Percentiles rank a stretch among this genome's conserved stretches.
phyloP scores from a whole-genome alignment of 2,113 vertebrate species.

The Brachyhypopomus occidentalis region DNA sequence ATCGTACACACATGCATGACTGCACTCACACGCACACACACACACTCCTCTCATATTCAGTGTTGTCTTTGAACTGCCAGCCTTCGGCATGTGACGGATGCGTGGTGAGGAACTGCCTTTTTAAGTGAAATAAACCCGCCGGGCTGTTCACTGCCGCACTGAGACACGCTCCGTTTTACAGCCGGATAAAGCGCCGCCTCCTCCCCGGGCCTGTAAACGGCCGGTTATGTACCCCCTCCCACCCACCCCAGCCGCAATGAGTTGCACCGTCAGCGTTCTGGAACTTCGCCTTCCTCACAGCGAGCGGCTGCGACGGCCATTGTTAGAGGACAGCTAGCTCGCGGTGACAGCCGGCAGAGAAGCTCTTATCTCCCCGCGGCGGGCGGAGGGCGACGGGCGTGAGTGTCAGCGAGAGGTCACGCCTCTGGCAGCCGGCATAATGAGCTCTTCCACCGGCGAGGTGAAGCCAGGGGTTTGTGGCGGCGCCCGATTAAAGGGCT shows the following conservation, averaged over 20 bases:
- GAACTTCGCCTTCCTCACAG: conserved; percentile 27
- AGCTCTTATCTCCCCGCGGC: conserved; percentile 35
- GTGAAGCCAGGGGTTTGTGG: conserved; percentile 64
- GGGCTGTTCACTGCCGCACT: conserved; percentile 32
- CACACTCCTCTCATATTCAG: conserved; percentile 17
- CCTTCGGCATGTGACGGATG: background rate
- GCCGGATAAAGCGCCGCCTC: conserved; percentile 41
- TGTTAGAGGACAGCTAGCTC: conserved; percentile 39
- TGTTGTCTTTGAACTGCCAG: background rate
- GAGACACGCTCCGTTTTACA: conserved; percentile 31
- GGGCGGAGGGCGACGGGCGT: conserved; percentile 40
- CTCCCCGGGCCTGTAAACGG: conserved; percentile 40
- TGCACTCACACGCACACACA: background rate
- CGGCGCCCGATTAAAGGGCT: conserved; percentile 65
- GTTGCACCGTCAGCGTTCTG: conserved; percentile 52
- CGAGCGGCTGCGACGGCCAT: conserved; percentile 9
- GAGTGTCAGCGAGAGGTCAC: conserved; percentile 60
- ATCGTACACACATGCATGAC: background rate
- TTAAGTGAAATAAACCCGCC: conserved; percentile 7
- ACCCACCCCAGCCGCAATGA: conserved; percentile 28
- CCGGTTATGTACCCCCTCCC: conserved; percentile 54
- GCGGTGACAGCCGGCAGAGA: conserved; percentile 49
- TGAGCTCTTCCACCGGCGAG: conserved; percentile 61
- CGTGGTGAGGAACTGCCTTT: background rate
- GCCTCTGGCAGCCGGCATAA: conserved; percentile 62